phyloP scores from a whole-genome alignment of 2,113 vertebrate genomes.

The Syngnathoides biaculeatus region DNA sequence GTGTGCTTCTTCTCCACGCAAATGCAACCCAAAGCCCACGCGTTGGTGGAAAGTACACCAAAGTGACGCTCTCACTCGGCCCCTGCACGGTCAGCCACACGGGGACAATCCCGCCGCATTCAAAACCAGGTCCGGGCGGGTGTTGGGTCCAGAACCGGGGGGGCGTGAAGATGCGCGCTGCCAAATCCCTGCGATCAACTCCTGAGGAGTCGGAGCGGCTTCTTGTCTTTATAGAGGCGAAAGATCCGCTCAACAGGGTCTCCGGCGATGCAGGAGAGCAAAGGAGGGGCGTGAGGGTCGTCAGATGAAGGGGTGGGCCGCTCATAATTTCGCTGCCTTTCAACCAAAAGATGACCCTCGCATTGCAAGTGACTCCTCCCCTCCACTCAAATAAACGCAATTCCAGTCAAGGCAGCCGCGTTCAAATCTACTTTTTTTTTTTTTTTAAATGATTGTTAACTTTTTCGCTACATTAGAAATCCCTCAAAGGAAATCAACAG shows the following conservation, averaged over 20 bases:
- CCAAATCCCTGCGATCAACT: slow-evolving; percentile 72
- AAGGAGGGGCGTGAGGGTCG: slow-evolving; percentile 42
- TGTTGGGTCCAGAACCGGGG: slow-evolving; percentile 21
- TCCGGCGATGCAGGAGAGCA: slow-evolving; percentile 71
- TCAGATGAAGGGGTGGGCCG: slow-evolving; percentile 65
- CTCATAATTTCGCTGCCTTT: slow-evolving; percentile 69
- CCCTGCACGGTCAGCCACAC: no score
- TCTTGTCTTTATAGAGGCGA: slow-evolving; percentile 77
- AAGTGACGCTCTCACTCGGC: slow-evolving; percentile 17
- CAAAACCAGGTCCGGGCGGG: slow-evolving; percentile 7
- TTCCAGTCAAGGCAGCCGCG: neutral
- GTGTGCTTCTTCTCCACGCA: slow-evolving; percentile 55
- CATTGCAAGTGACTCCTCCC: slow-evolving; percentile 46
- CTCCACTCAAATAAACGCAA: slow-evolving; percentile 41
- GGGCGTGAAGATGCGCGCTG: slow-evolving; percentile 57
- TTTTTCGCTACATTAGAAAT: neutral
- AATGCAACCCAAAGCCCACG: slow-evolving; percentile 59
- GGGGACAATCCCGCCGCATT: slow-evolving; percentile 34
- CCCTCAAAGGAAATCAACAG: no score
- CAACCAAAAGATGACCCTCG: slow-evolving; percentile 65
- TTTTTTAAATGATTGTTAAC: neutral
- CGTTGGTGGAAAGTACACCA: neutral
- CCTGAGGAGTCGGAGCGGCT: slow-evolving; percentile 67
- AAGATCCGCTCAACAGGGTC: slow-evolving; percentile 76
- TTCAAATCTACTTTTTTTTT: neutral